These are phyloP conservation scores for Megalopta genalis DNA, from an alignment of 1,140 invertebrate species.

Conservation along the genomic window DNA sequence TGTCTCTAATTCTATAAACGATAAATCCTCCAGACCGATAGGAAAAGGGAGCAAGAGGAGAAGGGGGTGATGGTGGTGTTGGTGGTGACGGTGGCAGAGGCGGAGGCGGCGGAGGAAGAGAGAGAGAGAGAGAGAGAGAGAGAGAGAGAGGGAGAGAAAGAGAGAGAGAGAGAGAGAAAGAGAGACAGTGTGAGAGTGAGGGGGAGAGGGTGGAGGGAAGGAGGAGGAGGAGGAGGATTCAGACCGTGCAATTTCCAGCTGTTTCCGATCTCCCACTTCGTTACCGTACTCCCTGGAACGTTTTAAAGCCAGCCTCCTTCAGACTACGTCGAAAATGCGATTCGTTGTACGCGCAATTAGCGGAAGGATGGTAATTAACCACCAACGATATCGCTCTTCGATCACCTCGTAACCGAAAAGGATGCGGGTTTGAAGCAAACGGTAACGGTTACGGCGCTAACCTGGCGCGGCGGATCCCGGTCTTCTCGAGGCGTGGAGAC, in stretches of 20 bases:
- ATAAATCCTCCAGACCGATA: constrained; percentile 17
- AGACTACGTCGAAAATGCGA: constrained; percentile 37
- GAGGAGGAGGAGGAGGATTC: constrained; percentile 1
- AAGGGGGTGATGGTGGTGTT: no score
- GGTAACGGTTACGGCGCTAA: no score
- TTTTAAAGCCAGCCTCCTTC: constrained; percentile 21
- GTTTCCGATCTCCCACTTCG: constrained; percentile 32
- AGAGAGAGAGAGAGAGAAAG: no score
- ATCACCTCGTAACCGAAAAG: constrained; percentile 44
- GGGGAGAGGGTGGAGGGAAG: no score
- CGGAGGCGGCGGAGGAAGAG: no score
- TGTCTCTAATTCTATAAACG: constrained; percentile 40
- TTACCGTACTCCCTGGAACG: constrained; percentile 11
- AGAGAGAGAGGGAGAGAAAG: no score
- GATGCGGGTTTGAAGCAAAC: constrained; percentile 7
- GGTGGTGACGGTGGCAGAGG: no score
- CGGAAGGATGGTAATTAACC: constrained; percentile 46
- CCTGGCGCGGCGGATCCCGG: no score
- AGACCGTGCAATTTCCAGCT: constrained; percentile 40
- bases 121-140: no score
- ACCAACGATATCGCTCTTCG: constrained; percentile 54
- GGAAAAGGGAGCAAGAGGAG: background rate
- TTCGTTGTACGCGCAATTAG: constrained; percentile 56
- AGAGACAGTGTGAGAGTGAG: no score
- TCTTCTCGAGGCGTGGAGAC: constrained; percentile 25